Base-by-base conservation (phyloP, 2,888 invertebrate species). In the Oithona nana region DNA sequence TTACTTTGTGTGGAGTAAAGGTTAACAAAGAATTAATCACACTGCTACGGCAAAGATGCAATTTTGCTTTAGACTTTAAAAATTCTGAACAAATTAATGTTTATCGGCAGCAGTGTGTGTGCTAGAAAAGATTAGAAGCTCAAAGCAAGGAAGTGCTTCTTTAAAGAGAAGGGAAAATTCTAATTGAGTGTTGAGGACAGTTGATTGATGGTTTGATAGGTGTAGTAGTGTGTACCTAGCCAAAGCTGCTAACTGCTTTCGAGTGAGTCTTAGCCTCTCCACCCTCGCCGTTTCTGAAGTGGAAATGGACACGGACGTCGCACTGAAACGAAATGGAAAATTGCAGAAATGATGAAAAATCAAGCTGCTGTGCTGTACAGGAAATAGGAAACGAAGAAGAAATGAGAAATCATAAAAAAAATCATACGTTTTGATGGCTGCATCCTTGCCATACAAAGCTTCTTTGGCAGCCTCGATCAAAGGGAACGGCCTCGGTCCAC, bases 381-480 rank as follows among this genome's bases (percentile, higher is more conserved):
- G n/a, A 48, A 48, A 48, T 11, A 16, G n/a, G 52, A 11, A 6
- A 8, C 11, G 8, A 52, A n/a, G n/a, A 24, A 20, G 24, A 20
- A 52, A 52, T 24, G n/a, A 20, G 52, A 52, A 20, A 52, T 13
- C 6, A 52, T 20, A 39, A 39, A 39, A 39, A 39, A 39, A 39
- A 2, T 16, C 57, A 28, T 57, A 57, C 57, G 57, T 28, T 30
- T 28, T 2, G 3, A 57, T 29, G 3, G 28, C 28, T 3, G 57
- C 20, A 29, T 26, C 31, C 8, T 28, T n/a, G 20, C 54, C 62
- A 48, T 83, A 73, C 68, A 88, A 79, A 0, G 86, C 80, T 71
- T 86, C 86, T 71, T 90, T 90, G 30, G 86, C 90, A 0, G 90
- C 88, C 72, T 90, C 90, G 67, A 92, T 89, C 57, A 93, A 76